These are phyloP conservation scores for Spodoptera litura DNA, from an alignment of 1,140 invertebrate species.

Conservation along the genomic window DNA sequence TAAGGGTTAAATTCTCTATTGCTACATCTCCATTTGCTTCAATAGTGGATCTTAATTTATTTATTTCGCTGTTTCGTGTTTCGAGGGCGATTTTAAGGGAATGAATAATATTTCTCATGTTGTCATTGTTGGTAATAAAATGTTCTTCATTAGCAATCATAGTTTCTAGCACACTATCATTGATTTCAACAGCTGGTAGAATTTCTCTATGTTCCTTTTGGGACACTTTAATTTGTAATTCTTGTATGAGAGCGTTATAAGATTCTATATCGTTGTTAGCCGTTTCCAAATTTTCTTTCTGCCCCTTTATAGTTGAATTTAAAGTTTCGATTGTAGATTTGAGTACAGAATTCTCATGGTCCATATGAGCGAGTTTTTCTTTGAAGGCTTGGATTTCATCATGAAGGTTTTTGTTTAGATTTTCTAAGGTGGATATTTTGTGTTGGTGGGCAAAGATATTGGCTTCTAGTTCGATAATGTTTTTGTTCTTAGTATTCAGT, in stretches of 20 bases:
- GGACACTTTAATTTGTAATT: slow-evolving; percentile 68
- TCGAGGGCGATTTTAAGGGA: slow-evolving; percentile 66
- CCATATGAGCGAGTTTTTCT: slow-evolving; percentile 59
- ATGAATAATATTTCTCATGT: slow-evolving; percentile 74
- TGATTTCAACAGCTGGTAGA: slow-evolving; percentile 50
- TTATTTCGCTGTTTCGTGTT: slow-evolving; percentile 65
- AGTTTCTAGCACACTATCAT: slow-evolving; percentile 61
- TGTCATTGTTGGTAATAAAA: slow-evolving; percentile 77
- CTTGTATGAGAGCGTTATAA: slow-evolving; percentile 67
- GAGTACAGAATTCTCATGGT: slow-evolving; percentile 67
- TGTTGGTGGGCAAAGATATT: slow-evolving; percentile 61
- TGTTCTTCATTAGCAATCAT: slow-evolving; percentile 74
- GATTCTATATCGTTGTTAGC: slow-evolving; percentile 68
- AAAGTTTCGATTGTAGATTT: slow-evolving; percentile 67
- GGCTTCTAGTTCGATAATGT: slow-evolving; percentile 66
- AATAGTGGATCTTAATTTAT: slow-evolving; percentile 58
- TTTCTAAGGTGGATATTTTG: slow-evolving; percentile 67
- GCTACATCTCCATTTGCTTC: slow-evolving; percentile 44
- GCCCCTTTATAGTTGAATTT: slow-evolving; percentile 68
- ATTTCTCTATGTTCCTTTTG: slow-evolving; percentile 63
- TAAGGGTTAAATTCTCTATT: slow-evolving; percentile 24
- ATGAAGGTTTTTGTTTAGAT: slow-evolving; percentile 61
- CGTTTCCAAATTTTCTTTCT: slow-evolving; percentile 64
- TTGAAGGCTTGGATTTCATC: slow-evolving; percentile 59
- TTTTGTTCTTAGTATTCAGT: slow-evolving; percentile 60